Conservation (phyloP, 2,888 invertebrate species). For the Ectemnius cavifrons region DNA sequence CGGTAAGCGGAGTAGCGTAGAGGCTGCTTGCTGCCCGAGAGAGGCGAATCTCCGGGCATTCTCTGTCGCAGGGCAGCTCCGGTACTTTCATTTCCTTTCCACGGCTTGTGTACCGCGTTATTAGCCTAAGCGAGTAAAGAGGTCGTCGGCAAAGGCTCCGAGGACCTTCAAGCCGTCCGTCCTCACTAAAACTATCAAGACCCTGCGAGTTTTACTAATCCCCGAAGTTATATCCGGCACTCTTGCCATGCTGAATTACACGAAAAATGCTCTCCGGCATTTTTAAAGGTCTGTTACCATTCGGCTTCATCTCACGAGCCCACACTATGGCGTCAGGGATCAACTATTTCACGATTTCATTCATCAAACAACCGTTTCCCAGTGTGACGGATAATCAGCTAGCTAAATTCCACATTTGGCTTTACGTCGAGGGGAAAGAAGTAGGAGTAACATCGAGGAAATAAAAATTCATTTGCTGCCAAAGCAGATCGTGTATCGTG, state of each 20-base stretch:
- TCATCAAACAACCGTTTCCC: slow-evolving; percentile 41
- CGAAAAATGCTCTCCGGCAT: not conserved
- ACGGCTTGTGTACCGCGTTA: slow-evolving; percentile 40
- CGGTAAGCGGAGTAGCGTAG: slow-evolving; percentile 1
- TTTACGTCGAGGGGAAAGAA: not conserved
- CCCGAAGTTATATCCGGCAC: slow-evolving; percentile 2
- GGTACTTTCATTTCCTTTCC: slow-evolving; percentile 59
- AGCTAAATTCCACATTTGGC: not conserved
- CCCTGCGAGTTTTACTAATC: slow-evolving; percentile 36
- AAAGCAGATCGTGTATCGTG: slow-evolving; percentile 37
- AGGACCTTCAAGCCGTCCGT: slow-evolving; percentile 30
- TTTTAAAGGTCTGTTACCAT: not conserved
- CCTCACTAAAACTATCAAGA: slow-evolving; percentile 35
- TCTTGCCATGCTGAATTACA: not conserved
- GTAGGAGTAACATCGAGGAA: slow-evolving; percentile 38
- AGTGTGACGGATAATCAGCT: slow-evolving; percentile 43
- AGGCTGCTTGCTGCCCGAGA: not conserved
- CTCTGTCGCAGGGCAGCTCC: slow-evolving; percentile 34
- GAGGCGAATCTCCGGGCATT: slow-evolving; percentile 33
- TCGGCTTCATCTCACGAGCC: not conserved
- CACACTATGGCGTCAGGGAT: not conserved
- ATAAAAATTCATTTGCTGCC: slow-evolving; percentile 49
- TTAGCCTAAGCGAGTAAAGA: slow-evolving; percentile 57
- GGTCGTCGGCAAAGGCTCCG: slow-evolving; percentile 18
- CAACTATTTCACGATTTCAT: too few species aligned